Base-by-base conservation (phyloP, 2,888 invertebrate genomes). In the Campaea margaritaria region DNA sequence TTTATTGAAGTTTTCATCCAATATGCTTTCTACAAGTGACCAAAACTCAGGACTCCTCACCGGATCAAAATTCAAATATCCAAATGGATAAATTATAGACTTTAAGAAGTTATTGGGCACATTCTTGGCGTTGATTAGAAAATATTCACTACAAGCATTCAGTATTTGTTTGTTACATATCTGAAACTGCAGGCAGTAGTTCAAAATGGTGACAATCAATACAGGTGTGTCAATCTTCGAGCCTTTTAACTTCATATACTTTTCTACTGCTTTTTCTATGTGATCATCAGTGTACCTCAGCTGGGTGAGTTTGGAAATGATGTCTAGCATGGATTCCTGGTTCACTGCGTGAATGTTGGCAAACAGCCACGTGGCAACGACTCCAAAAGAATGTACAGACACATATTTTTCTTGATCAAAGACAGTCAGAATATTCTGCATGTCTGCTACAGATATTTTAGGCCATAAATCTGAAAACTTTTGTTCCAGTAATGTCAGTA, bases 171-270 rank as follows among this genome's bases (percentile, higher is more conserved):
- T 75, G 70, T 94, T 95, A 50, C 93, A 84, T 51, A 95, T 82
- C 55, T 94, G 91, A 72, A 95, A 93, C 57, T 93, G 89, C 73
- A 91, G 86, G 72, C 94, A 95, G 74, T 94, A 95, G 70, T 94
- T 94, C 75, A 95, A 89, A 43, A 95, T 89, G 5, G 93, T 87
- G 0, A 94, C 90, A 41, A 95, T 82, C n/a, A 96, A 80, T n/a
- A 93, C 85, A 57, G 94, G 87, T 46, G 91, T 88, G 46, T 87
- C 79, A 21, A 93, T 87, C 72, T 84, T 86, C 0, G 79, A 57
- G 7, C 89, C 87, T 79, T 93, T 94, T 0, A 92, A 84, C 74
- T 91, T 94, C 65, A 95, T 85, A 73, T 94, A 95, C 67, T 94
- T 93, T 76, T 94, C 94, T 31, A 96, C 75, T 28, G 94, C 93